phyloP scores from a whole-genome alignment of 2,797 vertebrate genomes.

The Knipowitschia caucasica region DNA sequence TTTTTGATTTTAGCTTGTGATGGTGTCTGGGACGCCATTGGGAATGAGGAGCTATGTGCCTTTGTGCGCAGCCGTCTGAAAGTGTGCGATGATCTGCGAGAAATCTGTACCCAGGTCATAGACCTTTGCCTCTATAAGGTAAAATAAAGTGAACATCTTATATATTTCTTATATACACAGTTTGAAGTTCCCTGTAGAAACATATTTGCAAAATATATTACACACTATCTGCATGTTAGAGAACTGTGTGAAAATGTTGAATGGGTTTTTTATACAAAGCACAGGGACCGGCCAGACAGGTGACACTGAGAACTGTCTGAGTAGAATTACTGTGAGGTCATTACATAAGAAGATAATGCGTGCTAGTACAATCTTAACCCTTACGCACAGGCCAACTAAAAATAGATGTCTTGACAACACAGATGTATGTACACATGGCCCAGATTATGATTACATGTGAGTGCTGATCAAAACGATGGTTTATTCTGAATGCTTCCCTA shows the following conservation, averaged over 20 bases:
- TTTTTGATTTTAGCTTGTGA: conserved; percentile 83
- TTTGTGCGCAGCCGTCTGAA: conserved; percentile 77
- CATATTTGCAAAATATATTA: background rate
- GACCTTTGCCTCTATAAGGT: conserved; percentile 85
- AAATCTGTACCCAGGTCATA: conserved; percentile 79
- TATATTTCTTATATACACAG: background rate
- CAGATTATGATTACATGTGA: conserved; percentile 60
- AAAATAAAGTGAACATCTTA: conserved; percentile 25
- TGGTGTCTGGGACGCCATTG: conserved; percentile 81
- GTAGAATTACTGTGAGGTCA: conserved; percentile 17
- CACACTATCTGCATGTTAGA: too few species aligned
- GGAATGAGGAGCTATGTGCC: conserved; percentile 75
- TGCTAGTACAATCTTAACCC: conserved; percentile 26
- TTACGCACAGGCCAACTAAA: conserved; percentile 50
- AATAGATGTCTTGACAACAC: conserved; percentile 60
- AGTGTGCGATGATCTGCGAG: conserved; percentile 76
- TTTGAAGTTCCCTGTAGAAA: background rate
- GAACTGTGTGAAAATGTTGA: conserved; percentile 29
- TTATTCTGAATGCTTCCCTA: conserved; percentile 22
- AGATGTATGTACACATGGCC: conserved; percentile 43
- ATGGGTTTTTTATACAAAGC: conserved; percentile 28
- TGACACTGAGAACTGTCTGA: conserved; percentile 5
- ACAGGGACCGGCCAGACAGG: background rate
- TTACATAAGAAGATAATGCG: conserved; percentile 50
- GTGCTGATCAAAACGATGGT: conserved; percentile 33